Base-by-base conservation (phyloP, 1,140 invertebrate genomes). In the Nautilus pompilius region DNA sequence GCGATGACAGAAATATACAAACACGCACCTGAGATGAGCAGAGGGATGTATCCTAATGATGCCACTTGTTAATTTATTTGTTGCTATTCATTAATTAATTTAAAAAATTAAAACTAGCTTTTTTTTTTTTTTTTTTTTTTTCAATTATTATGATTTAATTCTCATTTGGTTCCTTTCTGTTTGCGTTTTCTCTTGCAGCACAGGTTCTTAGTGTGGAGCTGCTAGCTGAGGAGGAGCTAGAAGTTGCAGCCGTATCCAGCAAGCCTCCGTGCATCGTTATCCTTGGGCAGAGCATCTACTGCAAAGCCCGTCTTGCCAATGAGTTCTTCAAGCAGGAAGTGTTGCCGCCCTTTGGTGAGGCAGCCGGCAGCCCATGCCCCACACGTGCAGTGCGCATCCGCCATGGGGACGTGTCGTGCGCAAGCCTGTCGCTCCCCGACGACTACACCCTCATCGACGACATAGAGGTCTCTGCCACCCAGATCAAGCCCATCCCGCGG, bases 371-470 rank as follows among this genome's bases (percentile, higher is more conserved):
- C 8, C 51, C 57, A 33, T 41, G 63, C 8, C 65, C 48, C 8
- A 90, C 89, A 85, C 81, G 90, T 79, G 90, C 89, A 88, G 87
- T 92, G 67, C 86, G 88, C 67, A 87, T 93, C 65, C 86, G 86
- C 66, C 89, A 90, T 73, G 90, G 90, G n/a, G 77, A 82, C 2
- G 85, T 82, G 20, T 89, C 87, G 46, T 86, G 88, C 67, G 85
- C 90, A 3, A 88, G 87, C 71, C 79, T 92, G 22, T 87, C 89
- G 0, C 82, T 92, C 20, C 88, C 89, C 28, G 85, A 89, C 63
- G 90, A 91, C 73, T 91, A 90, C 74, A 90, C 92, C 81, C 86
- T 93, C 36, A 87, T 92, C 0, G 90, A 91, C 67, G 81, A 85
- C 69, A 69, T 89, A 20, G 84, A 86, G 63, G 83, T 83, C 17